phyloP scores from a whole-genome alignment of 2,113 vertebrate species.

The Collichthys lucidus region DNA sequence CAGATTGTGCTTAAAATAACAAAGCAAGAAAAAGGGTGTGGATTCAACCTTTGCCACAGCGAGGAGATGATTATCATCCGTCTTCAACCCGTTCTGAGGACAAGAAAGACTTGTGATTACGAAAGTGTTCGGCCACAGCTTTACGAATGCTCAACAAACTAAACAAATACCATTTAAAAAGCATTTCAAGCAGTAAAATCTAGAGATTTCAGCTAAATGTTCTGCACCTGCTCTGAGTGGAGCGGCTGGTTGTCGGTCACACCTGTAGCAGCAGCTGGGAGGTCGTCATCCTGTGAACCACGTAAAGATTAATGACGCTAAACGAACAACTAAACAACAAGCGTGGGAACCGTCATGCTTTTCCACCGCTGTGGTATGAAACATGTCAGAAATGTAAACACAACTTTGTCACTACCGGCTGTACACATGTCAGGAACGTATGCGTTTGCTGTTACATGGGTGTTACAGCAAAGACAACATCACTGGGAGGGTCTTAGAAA shows the following conservation, averaged over 20 bases:
- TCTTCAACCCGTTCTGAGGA: neutral
- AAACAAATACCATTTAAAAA: neutral
- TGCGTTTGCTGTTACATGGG: too few relatives aligned
- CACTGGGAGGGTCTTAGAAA: neutral
- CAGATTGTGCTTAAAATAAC: neutral
- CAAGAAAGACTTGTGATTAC: neutral
- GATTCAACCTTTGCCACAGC: neutral
- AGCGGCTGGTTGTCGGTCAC: neutral
- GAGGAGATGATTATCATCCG: neutral
- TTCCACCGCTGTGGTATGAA: neutral
- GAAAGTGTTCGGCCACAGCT: neutral
- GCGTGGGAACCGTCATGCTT: neutral
- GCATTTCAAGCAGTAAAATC: neutral
- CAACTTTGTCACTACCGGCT: neutral
- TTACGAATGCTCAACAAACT: neutral
- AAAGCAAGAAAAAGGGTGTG: slow-evolving; percentile 25
- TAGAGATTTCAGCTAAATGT: neutral
- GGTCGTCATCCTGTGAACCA: slow-evolving; percentile 19
- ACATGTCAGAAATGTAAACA: slow-evolving; percentile 9
- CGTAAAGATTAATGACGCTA: neutral
- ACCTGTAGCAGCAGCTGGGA: slow-evolving; percentile 20
- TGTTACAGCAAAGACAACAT: too few relatives aligned
- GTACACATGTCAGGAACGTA: too few relatives aligned
- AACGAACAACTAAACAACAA: neutral
- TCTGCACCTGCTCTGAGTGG: slow-evolving; percentile 16